phyloP scores from a whole-genome alignment of 2,797 vertebrate genomes.

The Alauda arvensis region DNA sequence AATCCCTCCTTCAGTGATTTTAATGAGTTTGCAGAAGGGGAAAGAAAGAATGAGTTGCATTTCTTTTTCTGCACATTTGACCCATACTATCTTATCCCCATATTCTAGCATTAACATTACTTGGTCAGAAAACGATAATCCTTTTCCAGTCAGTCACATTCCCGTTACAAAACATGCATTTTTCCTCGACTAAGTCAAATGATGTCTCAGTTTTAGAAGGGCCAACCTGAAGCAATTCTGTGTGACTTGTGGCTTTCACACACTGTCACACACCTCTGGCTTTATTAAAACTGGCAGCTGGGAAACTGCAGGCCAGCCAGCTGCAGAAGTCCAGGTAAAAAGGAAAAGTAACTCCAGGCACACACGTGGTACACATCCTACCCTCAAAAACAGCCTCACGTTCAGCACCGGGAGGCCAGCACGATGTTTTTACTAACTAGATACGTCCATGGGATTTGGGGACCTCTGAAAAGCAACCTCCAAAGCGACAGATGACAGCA shows the following conservation, averaged over 20 bases:
- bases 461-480: background rate
- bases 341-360: background rate
- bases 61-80: background rate
- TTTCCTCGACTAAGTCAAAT: background rate
- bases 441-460: rapidly evolving
- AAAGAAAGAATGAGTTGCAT: background rate
- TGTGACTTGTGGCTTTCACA: background rate
- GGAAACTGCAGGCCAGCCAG: rapidly evolving
- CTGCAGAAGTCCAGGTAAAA: background rate
- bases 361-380: background rate
- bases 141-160: background rate
- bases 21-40: background rate
- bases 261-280: background rate
- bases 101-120: background rate
- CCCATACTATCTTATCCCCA: background rate
- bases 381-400: background rate
- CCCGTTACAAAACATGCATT: background rate
- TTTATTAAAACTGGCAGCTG: background rate
- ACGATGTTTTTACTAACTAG: background rate
- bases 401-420: background rate
- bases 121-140: background rate
- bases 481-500: background rate
- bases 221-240: background rate
- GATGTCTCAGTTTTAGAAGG: background rate
- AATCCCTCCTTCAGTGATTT: background rate